These are phyloP conservation scores for Atractosteus spatula DNA, from an alignment of 2,113 vertebrate genomes.

Conservation along the genomic window DNA sequence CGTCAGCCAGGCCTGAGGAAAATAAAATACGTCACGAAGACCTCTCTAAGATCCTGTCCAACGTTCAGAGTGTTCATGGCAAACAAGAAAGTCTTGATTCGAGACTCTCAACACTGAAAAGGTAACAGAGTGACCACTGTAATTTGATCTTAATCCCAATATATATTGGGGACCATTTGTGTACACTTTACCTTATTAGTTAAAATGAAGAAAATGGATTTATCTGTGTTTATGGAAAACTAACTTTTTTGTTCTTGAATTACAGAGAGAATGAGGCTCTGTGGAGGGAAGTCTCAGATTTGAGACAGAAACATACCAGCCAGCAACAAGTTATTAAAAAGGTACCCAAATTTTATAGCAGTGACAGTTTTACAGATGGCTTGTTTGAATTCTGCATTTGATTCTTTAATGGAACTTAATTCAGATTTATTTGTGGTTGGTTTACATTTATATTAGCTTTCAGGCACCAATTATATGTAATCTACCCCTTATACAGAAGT, in stretches of 20 bases:
- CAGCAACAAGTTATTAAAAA: constrained; percentile 94
- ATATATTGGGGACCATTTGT: not conserved
- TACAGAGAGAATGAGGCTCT: constrained; percentile 90
- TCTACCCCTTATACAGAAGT: too few species aligned
- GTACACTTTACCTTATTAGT: not conserved
- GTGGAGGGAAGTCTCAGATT: constrained; percentile 89
- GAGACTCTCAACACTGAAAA: constrained; percentile 82
- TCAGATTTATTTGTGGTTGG: too few species aligned
- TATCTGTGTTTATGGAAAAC: too few species aligned
- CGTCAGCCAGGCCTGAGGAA: constrained; percentile 86
- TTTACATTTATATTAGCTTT: too few species aligned
- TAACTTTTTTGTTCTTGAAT: not conserved
- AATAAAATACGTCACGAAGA: constrained; percentile 87
- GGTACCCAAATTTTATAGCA: constrained; percentile 50
- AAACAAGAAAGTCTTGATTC: constrained; percentile 87
- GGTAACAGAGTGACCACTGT: constrained; percentile 54
- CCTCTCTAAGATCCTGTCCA: constrained; percentile 84
- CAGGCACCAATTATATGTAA: too few species aligned
- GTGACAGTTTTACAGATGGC: too few species aligned
- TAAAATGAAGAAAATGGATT: not conserved
- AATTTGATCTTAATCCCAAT: too few species aligned
- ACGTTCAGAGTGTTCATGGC: constrained; percentile 84
- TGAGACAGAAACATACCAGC: constrained; percentile 87
- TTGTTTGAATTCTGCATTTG: too few species aligned
- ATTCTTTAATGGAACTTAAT: too few species aligned